These are phyloP conservation scores for Leptodirus hochenwartii DNA, from an alignment of 2,888 invertebrate species.

Conservation along the genomic window DNA sequence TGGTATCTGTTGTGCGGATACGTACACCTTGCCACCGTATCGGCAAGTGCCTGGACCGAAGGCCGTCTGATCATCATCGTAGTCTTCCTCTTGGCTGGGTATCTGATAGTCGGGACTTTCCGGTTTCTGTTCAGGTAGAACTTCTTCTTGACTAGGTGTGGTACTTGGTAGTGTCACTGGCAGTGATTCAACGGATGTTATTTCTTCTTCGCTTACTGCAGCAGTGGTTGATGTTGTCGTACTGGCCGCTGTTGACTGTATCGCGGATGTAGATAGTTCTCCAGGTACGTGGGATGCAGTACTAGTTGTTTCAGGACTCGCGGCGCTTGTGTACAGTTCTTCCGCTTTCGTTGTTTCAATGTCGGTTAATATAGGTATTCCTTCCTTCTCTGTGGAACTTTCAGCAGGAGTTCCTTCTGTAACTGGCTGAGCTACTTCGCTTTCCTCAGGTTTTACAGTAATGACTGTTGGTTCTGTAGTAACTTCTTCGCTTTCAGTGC, in stretches of 20 bases:
- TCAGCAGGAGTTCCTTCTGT: constrained; percentile 1
- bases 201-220: constrained; percentile 1
- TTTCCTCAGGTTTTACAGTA: too few relatives aligned
- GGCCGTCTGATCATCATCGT: constrained; percentile 56
- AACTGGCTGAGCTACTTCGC: neutral
- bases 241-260: constrained; percentile 4
- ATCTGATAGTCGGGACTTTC: constrained; percentile 22
- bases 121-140: constrained; percentile 15
- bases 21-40: constrained; percentile 82
- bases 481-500: constrained; percentile 5
- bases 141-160: constrained; percentile 12
- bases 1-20: constrained; percentile 88
- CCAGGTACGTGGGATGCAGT: neutral
- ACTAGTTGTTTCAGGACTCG: constrained; percentile 6
- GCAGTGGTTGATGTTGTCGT: neutral
- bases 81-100: constrained; percentile 34
- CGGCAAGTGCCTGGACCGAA: constrained; percentile 83
- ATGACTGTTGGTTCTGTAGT: too few relatives aligned
- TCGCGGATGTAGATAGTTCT: constrained; percentile 1
- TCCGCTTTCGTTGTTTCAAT: too few relatives aligned
- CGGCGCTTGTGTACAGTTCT: too few relatives aligned
- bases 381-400: too few relatives aligned
- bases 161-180: constrained; percentile 9
- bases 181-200: too few relatives aligned
- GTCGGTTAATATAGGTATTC: too few relatives aligned